Evolutionary conservation across 2,797 vertebrate species (phyloP).

Genomic region (Phoeniculus purpureus): DNA sequence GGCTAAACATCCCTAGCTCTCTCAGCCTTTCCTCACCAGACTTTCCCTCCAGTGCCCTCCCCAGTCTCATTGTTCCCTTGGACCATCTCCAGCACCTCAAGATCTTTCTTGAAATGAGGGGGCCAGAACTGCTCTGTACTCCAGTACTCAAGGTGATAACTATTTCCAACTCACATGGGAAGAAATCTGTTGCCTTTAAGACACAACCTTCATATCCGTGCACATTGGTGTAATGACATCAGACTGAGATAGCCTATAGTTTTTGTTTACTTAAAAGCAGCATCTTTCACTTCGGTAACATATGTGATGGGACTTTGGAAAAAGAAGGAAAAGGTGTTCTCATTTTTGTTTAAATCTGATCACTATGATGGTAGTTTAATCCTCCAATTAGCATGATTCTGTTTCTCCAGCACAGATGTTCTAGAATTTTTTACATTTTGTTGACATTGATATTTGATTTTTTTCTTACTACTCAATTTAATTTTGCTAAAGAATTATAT

Average conservation of each 20-base stretch:
- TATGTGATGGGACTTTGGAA: neutral
- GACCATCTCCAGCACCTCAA: too few species aligned
- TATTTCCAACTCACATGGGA: neutral
- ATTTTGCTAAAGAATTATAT: constrained; percentile 60
- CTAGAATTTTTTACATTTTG: constrained; percentile 54
- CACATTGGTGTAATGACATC: neutral
- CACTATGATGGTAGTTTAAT: neutral
- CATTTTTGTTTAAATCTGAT: neutral
- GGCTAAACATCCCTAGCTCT: too few species aligned
- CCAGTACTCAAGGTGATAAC: neutral
- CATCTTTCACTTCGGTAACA: neutral
- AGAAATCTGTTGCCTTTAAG: accelerated
- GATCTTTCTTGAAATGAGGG: too few species aligned
- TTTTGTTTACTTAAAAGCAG: neutral
- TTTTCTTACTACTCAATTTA: constrained; percentile 59
- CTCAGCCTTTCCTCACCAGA: too few species aligned
- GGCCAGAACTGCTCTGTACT: too few species aligned
- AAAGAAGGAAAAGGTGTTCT: neutral
- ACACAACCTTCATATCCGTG: accelerated
- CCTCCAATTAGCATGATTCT: neutral
- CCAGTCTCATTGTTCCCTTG: too few species aligned
- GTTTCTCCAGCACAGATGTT: constrained; percentile 52
- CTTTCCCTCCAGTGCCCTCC: too few species aligned
- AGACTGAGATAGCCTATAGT: neutral
- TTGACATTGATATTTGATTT: constrained; percentile 63